Evolutionary conservation across 2,797 vertebrate genomes (phyloP), one percentile per base, ranked within the genome.

Genomic region (Ficedula albicollis): DNA sequence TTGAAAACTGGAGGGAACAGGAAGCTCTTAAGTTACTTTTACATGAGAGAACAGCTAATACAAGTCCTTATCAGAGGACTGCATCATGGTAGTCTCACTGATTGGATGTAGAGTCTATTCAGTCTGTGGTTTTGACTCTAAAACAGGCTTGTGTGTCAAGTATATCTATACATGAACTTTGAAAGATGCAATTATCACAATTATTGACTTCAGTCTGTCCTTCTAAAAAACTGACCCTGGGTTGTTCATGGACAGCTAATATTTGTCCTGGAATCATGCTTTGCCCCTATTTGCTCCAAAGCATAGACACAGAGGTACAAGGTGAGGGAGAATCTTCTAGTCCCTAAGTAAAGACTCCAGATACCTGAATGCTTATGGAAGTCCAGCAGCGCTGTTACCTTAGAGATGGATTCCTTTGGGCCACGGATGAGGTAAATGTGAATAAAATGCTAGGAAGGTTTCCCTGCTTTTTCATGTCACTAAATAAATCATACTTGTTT

Each of bases 401-500:
- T 87, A 82, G 52, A 63, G 48, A 68, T 0, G 0, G 22, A 81
- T 36, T 91, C 58, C 63, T 93, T 87, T 67, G 67, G 70, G 67
- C 36, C 49, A 48, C 46, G 52, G 16, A n/a, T 95, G 77, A 96
- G 52, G 91, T 93, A 93, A 87, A 80, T 72, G 62, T 67, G 22
- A 92, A 55, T 70, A 89, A 90, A 89, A 51, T 30, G 56, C 25
- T 49, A 60, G 70, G 30, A 93, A 79, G 16, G 49, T 36, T 90
- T 79, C 74, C 59, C 66, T 83, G 41, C 51, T 55, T 90, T 92
- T 94, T 93, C 70, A 29, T 91, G 55, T 79, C 77, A 52, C 72
- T 91, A 62, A 69, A 75, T 95, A 87, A 96, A 93, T 87, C 89
- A 72, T 41, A 22, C 29, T 68, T 19, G 49, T 93, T 96, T 94